Evolutionary conservation across 2,888 invertebrate species (phyloP).

Genomic region (Sminthurinus aureus): DNA sequence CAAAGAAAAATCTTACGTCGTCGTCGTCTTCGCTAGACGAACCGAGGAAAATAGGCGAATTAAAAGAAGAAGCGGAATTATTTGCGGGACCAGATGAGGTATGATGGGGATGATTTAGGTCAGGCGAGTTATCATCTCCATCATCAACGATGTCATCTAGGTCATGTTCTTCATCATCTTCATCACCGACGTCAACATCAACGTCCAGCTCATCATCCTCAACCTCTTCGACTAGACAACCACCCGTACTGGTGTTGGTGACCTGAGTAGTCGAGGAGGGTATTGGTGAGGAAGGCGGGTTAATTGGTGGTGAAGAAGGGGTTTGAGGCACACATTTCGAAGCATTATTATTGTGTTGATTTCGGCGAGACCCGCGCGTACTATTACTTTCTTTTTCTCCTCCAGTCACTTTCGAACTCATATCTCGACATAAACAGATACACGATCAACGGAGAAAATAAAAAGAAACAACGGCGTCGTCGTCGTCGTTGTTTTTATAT

Average conservation of each 20-base stretch:
- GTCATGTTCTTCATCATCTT: conserved; percentile 40
- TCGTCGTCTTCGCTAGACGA: conserved; percentile 41
- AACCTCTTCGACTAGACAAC: conserved; percentile 45
- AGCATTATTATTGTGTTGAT: conserved; percentile 42
- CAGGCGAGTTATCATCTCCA: conserved; percentile 32
- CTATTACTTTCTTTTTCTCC: conserved; percentile 43
- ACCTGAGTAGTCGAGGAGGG: conserved; percentile 27
- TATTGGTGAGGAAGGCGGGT: conserved; percentile 48
- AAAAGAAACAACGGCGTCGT: conserved; percentile 1
- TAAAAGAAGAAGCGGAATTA: conserved; percentile 32
- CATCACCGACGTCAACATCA: conserved; percentile 53
- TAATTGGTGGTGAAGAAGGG: conserved; percentile 44
- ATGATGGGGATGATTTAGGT: conserved; percentile 31
- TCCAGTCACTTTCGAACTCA: conserved; percentile 53
- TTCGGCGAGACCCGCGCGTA: conserved; percentile 44
- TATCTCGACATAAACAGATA: conserved; percentile 52
- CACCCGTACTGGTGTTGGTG: conserved; percentile 29
- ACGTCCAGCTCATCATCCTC: conserved; percentile 56
- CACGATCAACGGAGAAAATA: conserved; percentile 37
- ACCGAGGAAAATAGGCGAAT: conserved; percentile 12
- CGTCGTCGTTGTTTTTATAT: too few relatives aligned
- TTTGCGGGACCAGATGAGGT: conserved; percentile 25
- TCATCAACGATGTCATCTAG: conserved; percentile 40
- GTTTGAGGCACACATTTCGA: conserved; percentile 54
- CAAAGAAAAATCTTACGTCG: conserved; percentile 26